Evolutionary conservation across 1,140 invertebrate genomes (phyloP).

Genomic region (Hypsibius dujardini): DNA sequence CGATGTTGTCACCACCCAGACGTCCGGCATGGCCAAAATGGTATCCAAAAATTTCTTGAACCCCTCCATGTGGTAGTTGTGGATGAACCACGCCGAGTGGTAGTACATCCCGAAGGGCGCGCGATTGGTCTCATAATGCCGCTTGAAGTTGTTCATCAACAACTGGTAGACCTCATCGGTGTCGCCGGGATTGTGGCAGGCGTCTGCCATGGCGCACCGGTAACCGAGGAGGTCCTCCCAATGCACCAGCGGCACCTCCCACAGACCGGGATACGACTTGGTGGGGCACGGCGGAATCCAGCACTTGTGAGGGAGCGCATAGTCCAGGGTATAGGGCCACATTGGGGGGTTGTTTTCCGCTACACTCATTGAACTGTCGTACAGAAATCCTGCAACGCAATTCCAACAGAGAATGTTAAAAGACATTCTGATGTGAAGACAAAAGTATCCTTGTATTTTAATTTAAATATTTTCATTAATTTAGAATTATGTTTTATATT

Average conservation of each 20-base stretch:
- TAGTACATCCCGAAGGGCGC: conserved; percentile 80
- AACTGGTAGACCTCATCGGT: conserved; percentile 76
- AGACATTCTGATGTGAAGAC: neutral
- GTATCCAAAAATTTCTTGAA: conserved; percentile 79
- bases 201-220: conserved; percentile 14
- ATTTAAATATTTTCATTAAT: neutral
- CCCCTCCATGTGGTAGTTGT: conserved; percentile 77
- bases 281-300: conserved; percentile 87
- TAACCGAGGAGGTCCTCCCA: conserved; percentile 62
- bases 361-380: conserved; percentile 76
- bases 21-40: conserved; percentile 66
- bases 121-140: conserved; percentile 78
- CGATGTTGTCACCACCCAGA: conserved; percentile 78
- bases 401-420: neutral
- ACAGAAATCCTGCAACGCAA: conserved; percentile 55
- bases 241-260: conserved; percentile 76
- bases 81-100: conserved; percentile 84
- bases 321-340: conserved; percentile 76
- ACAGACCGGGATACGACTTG: conserved; percentile 50
- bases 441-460: neutral
- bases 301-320: conserved; percentile 77
- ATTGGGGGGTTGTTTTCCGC: conserved; percentile 75
- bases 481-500: neutral
- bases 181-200: conserved; percentile 64
- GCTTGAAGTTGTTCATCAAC: conserved; percentile 80